Base-by-base conservation (phyloP, 1,140 invertebrate species). In the Drosophila saltans region DNA sequence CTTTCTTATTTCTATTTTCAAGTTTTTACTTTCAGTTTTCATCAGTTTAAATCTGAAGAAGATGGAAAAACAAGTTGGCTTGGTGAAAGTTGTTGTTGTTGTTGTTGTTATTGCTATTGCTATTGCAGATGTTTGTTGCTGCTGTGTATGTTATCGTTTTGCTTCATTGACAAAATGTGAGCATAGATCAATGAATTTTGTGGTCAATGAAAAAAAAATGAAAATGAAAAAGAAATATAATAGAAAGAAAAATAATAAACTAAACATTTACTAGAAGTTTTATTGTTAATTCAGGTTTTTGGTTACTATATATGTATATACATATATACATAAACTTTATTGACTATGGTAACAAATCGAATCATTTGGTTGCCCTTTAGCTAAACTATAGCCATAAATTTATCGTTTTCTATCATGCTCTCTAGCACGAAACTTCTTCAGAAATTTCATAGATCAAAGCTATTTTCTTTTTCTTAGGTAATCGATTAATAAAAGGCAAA, bases 71-170 rank as follows among this genome's bases (percentile, higher is more conserved):
- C 60, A 16, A 62, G 60, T 40, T 40, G 28, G 43, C 4, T 11
- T 62, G 41, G 41, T 43, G 60, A 62, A 41, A 62, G 57, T 59
- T 36, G 57, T 59, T 59, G 57, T 59, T 59, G 57, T 59, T 21
- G 36, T 11, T 59, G 33, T 11, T 24, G 36, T 7, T 10, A 16
- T 3, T 52, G 45, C 7, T 45, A 30, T 30, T 36, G 33, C 6
- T 36, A 36, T 36, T 36, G 33, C 33, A 36, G 33, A 36, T 36
- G 33, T 36, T 36, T 36, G 21, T 55, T 21, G 56, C 9, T 57
- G 30, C 16, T 57, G 55, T 16, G 4, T 36, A 6, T 36, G 0
- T 21, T 7, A 11, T 59, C 21, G 57, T 39, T 39, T 39, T 39
- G 8, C 30, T 58, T 39, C 57, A 58, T 58, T 58, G 57, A 58